Percentiles rank a stretch among this genome's conserved stretches.
Conservation (phyloP, 2,888 invertebrate genomes). For the Automeris io region DNA sequence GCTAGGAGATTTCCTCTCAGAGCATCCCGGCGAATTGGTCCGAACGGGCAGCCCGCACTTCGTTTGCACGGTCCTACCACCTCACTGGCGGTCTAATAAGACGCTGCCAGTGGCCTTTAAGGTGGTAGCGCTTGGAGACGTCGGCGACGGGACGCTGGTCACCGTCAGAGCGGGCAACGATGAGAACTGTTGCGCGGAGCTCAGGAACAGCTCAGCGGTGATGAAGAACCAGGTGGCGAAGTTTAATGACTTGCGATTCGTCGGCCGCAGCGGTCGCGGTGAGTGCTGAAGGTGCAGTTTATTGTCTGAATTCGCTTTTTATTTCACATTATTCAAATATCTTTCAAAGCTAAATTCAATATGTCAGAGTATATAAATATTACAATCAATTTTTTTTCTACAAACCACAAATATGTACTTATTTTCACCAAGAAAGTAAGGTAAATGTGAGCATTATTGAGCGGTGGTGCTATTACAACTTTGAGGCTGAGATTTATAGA, state of each 20-base stretch:
- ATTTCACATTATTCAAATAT: neutral
- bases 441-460: too few relatives aligned
- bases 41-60: conserved; percentile 96
- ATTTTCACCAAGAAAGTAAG: too few relatives aligned
- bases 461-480: too few relatives aligned
- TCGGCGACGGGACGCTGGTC: conserved; percentile 97
- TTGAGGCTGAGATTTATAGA: too few relatives aligned
- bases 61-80: conserved; percentile 95
- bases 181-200: conserved; percentile 97
- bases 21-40: conserved; percentile 94
- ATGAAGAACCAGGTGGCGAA: conserved; percentile 99
- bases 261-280: conserved; percentile 99
- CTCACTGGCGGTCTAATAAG: conserved; percentile 99
- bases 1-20: conserved; percentile 90
- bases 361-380: neutral
- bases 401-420: too few relatives aligned
- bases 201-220: conserved; percentile 95
- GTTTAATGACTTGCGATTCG: conserved; percentile 98
- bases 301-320: conserved; percentile 30
- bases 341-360: too few relatives aligned
- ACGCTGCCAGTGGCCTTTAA: conserved; percentile 98
- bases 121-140: conserved; percentile 95
- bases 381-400: neutral
- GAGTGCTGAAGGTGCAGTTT: conserved; percentile 79
- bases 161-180: conserved; percentile 98